Evolutionary conservation across 2,888 invertebrate species (phyloP), one percentile per base, ranked within the genome.

Genomic region (Atethmia centrago): DNA sequence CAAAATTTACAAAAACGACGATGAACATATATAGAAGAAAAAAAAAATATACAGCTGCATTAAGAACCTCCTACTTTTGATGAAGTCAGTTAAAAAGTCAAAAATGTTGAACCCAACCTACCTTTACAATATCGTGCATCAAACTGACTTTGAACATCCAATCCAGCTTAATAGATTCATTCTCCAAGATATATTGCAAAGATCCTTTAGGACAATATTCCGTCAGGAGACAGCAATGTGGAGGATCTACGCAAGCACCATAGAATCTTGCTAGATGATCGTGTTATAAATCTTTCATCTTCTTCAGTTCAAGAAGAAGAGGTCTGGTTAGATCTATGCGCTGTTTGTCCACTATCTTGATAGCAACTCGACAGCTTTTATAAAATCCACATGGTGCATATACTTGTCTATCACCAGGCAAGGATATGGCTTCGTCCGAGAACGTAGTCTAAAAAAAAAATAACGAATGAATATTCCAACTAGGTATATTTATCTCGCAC

Each of bases 191-290:
- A 92, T 99, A 99, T 93, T 98, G 98, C 63, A 99, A 95, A 47
- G 99, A 99, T 51, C 99, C 99, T 94, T 99, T 99, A 2, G 99
- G 99, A 90, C 99, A 99, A 93, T 99, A 99, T 94, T 99, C 99
- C 0, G 99, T 99, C 28, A 99, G 96, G 2, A 99, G 96, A 90
- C 99, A 98, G 91, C 97, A 97, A 87, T 98, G 97, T 0, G 99
- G 98, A 0, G 97, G 97, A 85, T 99, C 99, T 79, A 97, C 95
- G 86, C 99, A 99, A 0, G 99, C 99, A 0, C 99, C 99, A 83
- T 98, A 98, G 94, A 99, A 99, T 88, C 99, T 92, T 16, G 95
- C 93, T 69, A 96, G 79, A 79, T 96, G 96, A 69, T 96, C 96
- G 63, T 96, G 95, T 78, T 96, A 95, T 16, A 96, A 74, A 77